Base-by-base conservation (phyloP, 92 coral and sea anemone species). In the Heliopora coerulea region DNA sequence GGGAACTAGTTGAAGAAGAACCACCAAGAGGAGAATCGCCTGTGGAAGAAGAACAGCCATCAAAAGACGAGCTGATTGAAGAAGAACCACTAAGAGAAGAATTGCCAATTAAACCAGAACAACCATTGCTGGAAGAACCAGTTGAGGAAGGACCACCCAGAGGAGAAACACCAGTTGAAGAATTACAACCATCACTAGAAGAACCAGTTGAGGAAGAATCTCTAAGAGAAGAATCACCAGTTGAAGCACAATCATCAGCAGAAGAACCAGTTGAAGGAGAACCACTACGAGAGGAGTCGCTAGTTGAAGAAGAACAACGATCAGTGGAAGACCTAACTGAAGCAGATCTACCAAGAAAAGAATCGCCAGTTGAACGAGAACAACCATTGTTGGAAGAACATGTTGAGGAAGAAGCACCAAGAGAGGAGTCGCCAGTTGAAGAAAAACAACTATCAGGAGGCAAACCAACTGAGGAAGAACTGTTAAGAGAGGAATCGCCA, bases 121-220 rank as follows among this genome's bases (percentile, higher is more conserved):
- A 72, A 49, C 83, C 89, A 46, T 85, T 80, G 60, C 86, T 74
- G 39, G 87, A 84, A 56, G 65, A 69, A 29, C 85, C 74, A 29
- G 90, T 87, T 63, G 96, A 90, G 14, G 88, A 90, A 9, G 95
- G 90, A 5, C 60, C 84, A 49, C 88, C 79, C 49, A 96, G 85
- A 41, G 91, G 90, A 23, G 77, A 49, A 23, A 10, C 31, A 26
- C 15, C 31, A 40, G n/a, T 35, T 11, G 77, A 30, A 20, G 77
- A 70, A 54, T 25, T 52, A 23, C 39, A 23, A 30, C 25, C n/a
- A 48, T 33, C 3, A 68, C 79, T 61, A 73, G 82, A 56, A 35
- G 31, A 46, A 11, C 84, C 78, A 41, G 78, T 82, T 8, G 81
- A 73, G 32, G 76, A 78, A 24, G 80, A 82, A 27, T 57, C 74